Conservation (phyloP, 2,113 vertebrate species). For the Cyanistes caeruleus region DNA sequence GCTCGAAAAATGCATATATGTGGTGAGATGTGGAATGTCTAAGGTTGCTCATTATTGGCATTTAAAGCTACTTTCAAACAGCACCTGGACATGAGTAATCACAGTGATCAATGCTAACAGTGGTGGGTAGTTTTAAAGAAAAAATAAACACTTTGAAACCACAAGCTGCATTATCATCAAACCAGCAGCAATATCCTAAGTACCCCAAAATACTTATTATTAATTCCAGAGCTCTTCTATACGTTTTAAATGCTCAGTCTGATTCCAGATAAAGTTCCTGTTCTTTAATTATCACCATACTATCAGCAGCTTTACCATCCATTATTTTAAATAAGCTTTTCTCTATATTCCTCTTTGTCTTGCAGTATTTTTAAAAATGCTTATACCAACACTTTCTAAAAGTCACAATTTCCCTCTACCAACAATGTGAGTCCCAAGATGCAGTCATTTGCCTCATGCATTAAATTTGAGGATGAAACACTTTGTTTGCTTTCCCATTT, state of each 20-base stretch:
- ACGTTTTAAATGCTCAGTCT: background rate
- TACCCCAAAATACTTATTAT: background rate
- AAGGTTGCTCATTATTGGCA: slow-evolving; percentile 44
- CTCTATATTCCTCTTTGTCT: background rate
- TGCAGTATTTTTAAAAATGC: background rate
- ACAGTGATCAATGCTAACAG: slow-evolving; percentile 21
- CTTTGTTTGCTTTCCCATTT: slow-evolving; percentile 61
- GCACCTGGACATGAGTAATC: slow-evolving; percentile 47
- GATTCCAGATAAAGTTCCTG: background rate
- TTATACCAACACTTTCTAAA: background rate
- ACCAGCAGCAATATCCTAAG: slow-evolving; percentile 7
- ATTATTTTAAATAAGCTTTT: background rate
- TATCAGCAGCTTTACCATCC: background rate
- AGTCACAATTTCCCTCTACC: background rate
- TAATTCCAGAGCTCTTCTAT: background rate
- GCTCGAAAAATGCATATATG: slow-evolving; percentile 38
- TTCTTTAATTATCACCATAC: background rate
- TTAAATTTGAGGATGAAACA: background rate
- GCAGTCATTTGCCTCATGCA: slow-evolving; percentile 20
- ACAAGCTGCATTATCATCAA: slow-evolving; percentile 48
- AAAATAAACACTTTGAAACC: slow-evolving; percentile 32
- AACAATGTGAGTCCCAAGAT: background rate
- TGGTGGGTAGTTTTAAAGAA: background rate
- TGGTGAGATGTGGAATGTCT: slow-evolving; percentile 14
- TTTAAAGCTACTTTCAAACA: slow-evolving; percentile 51